Base-by-base conservation (phyloP, 2,888 invertebrate genomes). In the Drosophila kuntzei region DNA sequence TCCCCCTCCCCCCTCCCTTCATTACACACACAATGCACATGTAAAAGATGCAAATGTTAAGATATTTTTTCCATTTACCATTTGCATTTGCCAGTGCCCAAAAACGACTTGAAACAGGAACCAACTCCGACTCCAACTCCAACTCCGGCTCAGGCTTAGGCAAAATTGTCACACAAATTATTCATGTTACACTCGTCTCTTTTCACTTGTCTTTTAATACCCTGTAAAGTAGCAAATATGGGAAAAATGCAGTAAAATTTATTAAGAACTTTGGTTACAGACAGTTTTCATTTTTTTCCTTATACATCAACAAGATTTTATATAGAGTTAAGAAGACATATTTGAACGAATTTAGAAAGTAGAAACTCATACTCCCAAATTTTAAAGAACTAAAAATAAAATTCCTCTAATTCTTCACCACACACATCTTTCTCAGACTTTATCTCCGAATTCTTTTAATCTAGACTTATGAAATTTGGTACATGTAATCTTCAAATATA, bases 91-190 rank as follows among this genome's bases (percentile, higher is more conserved):
- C 55, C 61, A 47, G 57, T 37, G 14, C 34, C 60, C 39, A 27
- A 54, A 49, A 64, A 55, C 51, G 34, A 77, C 20, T 44, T 44
- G 71, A 44, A 37, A 64, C 59, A 65, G 63, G 71, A 67, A 67
- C 61, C 51, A 25, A 41, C 58, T 62, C 39, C 37, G 18, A 47
- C 39, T 41, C 20, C 25, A 16, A 34, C 37, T 32, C 12, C 20
- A n/a, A 46, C 60, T 65, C 37, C 7, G 41, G 22, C 58, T 59
- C 69, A 37, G 67, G 54, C 59, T 46, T 63, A 49, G 65, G 57
- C 69, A 71, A 79, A 79, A 87, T 85, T 82, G 86, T 87, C 88
- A 75, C 82, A 81, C 81, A 85, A 82, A 87, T 67, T 75, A 81
- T 81, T 76, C 79, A 87, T 79, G 75, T 76, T 64, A 41, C 51